Conservation (phyloP, 1,140 invertebrate genomes). For the Pissodes strobi region DNA sequence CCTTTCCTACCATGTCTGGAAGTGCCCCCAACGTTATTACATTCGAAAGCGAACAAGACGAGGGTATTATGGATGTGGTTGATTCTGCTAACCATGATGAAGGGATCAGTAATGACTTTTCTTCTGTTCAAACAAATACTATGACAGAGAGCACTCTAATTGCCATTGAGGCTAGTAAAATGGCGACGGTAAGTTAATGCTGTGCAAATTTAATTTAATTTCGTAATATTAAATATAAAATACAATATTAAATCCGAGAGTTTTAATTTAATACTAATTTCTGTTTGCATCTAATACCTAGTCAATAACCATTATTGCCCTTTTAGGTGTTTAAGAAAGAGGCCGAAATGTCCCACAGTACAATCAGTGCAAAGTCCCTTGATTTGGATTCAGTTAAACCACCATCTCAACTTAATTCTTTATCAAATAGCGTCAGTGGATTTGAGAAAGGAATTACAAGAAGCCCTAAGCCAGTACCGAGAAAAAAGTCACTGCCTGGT, state of each 20-base stretch:
- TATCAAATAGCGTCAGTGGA: slow-evolving; percentile 63
- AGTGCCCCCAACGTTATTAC: slow-evolving; percentile 72
- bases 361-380: slow-evolving; percentile 59
- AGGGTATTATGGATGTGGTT: slow-evolving; percentile 43
- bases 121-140: slow-evolving; percentile 50
- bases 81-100: slow-evolving; percentile 38
- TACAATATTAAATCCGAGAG: no score
- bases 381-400: slow-evolving; percentile 79
- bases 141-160: slow-evolving; percentile 72
- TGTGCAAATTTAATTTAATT: not conserved
- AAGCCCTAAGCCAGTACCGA: slow-evolving; percentile 52
- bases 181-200: slow-evolving; percentile 60
- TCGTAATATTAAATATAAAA: not conserved
- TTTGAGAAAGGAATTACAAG: slow-evolving; percentile 40
- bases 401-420: slow-evolving; percentile 73
- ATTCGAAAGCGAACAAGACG: slow-evolving; percentile 66
- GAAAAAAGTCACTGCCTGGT: slow-evolving; percentile 71
- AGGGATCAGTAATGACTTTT: slow-evolving; percentile 48
- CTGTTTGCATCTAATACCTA: not conserved
- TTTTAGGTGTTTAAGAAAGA: slow-evolving; percentile 61
- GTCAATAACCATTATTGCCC: no score
- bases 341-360: slow-evolving; percentile 66
- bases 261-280: not conserved
- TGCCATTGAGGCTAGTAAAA: slow-evolving; percentile 71
- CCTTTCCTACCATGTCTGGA: slow-evolving; percentile 77